These are phyloP conservation scores for Sarcophaga bullata DNA, from an alignment of 1,140 invertebrate species.

Conservation along the genomic window DNA sequence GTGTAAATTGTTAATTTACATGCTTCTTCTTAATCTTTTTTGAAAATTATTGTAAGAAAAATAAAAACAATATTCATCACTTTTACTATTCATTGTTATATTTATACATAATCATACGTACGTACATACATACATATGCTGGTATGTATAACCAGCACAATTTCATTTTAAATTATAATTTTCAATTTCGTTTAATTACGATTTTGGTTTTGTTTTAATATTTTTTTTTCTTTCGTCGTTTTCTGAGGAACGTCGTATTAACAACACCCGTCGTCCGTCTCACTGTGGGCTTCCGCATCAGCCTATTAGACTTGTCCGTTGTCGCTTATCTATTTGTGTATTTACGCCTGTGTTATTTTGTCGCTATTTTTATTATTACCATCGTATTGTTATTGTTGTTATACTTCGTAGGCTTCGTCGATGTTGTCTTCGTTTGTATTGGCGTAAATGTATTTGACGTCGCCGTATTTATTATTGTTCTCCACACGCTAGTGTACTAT, in stretches of 20 bases:
- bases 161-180: neutral
- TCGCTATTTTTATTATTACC: slow-evolving; percentile 16
- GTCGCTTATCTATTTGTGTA: slow-evolving; percentile 24
- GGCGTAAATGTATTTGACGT: neutral
- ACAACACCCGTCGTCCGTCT: neutral
- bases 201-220: slow-evolving; percentile 1
- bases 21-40: neutral
- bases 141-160: too few species aligned
- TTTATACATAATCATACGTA: too few species aligned
- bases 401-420: neutral
- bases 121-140: too few species aligned
- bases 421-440: neutral
- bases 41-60: neutral
- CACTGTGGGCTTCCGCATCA: slow-evolving; percentile 22
- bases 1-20: neutral
- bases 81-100: neutral
- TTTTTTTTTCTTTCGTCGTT: neutral
- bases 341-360: slow-evolving; percentile 24
- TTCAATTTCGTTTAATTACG: slow-evolving; percentile 11
- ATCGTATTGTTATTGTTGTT: neutral
- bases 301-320: slow-evolving; percentile 20
- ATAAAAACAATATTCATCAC: slow-evolving; percentile 7
- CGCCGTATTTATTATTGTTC: slow-evolving; percentile 13
- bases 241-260: neutral
- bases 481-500: neutral